Base-by-base conservation (phyloP, 2,113 vertebrate species). In the Cacatua alba region DNA sequence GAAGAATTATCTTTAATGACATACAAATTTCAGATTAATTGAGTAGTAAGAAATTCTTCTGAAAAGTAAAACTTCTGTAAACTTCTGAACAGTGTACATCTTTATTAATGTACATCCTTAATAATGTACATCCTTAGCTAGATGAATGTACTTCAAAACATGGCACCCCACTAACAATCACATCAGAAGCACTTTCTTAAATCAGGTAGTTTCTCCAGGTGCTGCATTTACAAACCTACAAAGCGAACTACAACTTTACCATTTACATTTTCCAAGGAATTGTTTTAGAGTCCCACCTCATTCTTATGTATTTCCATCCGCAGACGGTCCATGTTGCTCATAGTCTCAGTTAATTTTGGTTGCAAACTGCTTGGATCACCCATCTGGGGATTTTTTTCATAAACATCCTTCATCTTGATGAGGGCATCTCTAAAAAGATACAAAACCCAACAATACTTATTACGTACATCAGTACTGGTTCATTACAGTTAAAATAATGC, bases 321-420 rank as follows among this genome's bases (percentile, higher is more conserved):
- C 44, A 99, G 98, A 85, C 98, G 99, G 96, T 99, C 99, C 98
- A 99, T 99, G 94, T 99, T 99, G 97, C 98, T 98, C 92, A 99
- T 99, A 35, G 99, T 99, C 96, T 99, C 99, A 31, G 99, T 99
- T 97, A 99, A 98, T 97, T 99, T 99, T 79, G 99, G 99, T 94
- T 99, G 99, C 89, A 99, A 98, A 97, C 99, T 99, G 96, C 97
- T 97, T 69, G 99, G 99, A 94, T 99, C 99, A 39, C 99, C 99
- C 99, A 99, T 99, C 97, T 99, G 99, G 48, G 99, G 99, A 94
- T 99, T 99, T 98, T 99, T 99, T 97, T 99, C 99, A 94, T 99
- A 99, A 26, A 99, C 99, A n/a, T 99, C 99, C 98, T 99, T 99
- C 99, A 99, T 99, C 98, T 99, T 99, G 97, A 99, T 99, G 94